A percentile compares a stretch with the other conserved stretches of the same genome.
Conservation (phyloP, 2,113 vertebrate species). For the Desmodus rotundus region DNA sequence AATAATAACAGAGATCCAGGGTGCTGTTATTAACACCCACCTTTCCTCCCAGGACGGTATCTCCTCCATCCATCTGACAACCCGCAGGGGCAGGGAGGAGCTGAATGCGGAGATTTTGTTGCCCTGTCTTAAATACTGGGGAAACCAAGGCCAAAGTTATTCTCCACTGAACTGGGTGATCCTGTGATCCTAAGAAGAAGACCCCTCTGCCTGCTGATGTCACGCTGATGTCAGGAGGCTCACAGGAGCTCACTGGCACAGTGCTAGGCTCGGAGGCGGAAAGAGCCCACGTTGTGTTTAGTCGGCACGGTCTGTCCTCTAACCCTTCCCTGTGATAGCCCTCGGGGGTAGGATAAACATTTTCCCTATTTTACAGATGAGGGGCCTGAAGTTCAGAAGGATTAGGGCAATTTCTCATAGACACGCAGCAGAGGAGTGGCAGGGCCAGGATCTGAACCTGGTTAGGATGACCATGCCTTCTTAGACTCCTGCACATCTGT, state of each 20-base stretch:
- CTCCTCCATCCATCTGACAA: conserved; percentile 48
- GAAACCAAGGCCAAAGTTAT: background rate
- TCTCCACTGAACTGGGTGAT: background rate
- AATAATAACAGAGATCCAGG: conserved; percentile 66
- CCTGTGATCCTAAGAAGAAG: no score
- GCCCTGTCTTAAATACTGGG: background rate
- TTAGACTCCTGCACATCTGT: background rate
- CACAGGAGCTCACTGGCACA: background rate
- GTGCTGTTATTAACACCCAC: conserved; percentile 65
- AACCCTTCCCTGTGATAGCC: background rate
- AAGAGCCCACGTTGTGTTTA: background rate
- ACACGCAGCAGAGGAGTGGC: background rate
- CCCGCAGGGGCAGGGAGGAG: conserved; percentile 37
- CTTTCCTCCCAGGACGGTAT: conserved; percentile 48
- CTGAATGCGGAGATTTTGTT: background rate
- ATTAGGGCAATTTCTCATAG: background rate
- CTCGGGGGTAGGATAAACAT: background rate
- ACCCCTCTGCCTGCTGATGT: background rate
- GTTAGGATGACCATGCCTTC: background rate
- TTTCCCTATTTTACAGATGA: background rate
- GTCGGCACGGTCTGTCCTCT: background rate
- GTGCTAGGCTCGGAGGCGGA: background rate
- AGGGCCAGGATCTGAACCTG: background rate
- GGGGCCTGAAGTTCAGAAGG: background rate
- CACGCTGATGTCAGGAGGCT: background rate